Percentiles rank a stretch among this genome's conserved stretches.
These are phyloP conservation scores for Cynopterus sphinx DNA, from an alignment of 2,797 vertebrate genomes.

Conservation along the genomic window DNA sequence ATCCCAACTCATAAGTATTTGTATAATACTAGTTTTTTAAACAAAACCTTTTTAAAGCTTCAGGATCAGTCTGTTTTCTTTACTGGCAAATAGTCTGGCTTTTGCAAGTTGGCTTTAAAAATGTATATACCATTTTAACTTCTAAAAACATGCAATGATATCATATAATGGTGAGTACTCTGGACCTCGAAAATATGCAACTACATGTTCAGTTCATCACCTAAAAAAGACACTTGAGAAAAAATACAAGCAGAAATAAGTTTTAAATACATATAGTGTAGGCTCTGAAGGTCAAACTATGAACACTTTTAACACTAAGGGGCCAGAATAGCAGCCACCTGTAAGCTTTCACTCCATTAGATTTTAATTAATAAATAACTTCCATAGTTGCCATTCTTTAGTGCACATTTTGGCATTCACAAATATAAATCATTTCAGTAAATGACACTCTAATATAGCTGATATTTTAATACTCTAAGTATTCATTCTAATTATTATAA, in stretches of 20 bases:
- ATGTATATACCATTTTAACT: conserved; percentile 19
- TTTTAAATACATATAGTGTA: background rate
- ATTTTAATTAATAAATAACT: conserved; percentile 23
- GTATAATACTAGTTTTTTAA: background rate
- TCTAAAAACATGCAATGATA: background rate
- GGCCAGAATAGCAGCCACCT: background rate
- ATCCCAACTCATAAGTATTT: conserved; percentile 15
- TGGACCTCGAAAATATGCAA: background rate
- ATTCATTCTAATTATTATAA: conserved; percentile 1
- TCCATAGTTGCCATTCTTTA: background rate
- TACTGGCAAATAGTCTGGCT: background rate
- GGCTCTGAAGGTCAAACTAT: background rate
- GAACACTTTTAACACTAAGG: background rate
- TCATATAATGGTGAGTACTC: background rate
- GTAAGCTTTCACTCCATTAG: background rate
- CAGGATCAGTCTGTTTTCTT: conserved; percentile 15
- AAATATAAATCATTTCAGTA: background rate
- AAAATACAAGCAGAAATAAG: background rate
- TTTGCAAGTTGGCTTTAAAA: conserved; percentile 5
- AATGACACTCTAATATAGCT: background rate
- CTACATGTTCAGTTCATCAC: background rate
- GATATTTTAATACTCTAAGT: background rate
- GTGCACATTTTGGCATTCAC: background rate
- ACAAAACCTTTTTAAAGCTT: background rate
- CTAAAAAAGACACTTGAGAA: conserved; percentile 19